Conservation (phyloP, 2,113 vertebrate genomes). For the Cinclus cinclus region DNA sequence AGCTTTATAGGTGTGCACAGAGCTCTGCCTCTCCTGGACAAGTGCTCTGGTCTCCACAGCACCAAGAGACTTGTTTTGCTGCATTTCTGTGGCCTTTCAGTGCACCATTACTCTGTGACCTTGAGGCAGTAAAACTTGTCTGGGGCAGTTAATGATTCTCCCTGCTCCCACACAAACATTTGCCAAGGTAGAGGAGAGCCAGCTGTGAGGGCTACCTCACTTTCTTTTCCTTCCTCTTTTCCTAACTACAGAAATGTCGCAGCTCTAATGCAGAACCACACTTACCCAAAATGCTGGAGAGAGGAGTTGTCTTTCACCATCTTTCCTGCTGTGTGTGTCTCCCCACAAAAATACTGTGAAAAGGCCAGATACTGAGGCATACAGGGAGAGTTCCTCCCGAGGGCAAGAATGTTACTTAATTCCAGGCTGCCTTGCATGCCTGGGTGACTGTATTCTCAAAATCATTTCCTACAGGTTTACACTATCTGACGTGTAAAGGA, state of each 20-base stretch:
- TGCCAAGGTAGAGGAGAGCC: neutral
- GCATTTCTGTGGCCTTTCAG: neutral
- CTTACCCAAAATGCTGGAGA: neutral
- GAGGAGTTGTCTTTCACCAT: neutral
- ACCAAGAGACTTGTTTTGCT: neutral
- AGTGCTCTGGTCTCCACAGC: neutral
- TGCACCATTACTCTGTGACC: neutral
- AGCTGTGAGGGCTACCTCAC: neutral
- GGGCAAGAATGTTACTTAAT: neutral
- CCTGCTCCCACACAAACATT: neutral
- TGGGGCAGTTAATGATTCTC: constrained; percentile 38
- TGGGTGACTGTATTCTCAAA: neutral
- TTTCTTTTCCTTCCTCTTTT: neutral
- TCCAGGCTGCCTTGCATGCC: neutral
- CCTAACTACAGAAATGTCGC: neutral
- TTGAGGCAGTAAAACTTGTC: neutral
- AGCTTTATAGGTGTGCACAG: neutral
- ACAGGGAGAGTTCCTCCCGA: neutral
- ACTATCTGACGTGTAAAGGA: neutral
- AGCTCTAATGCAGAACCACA: neutral
- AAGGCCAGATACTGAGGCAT: neutral
- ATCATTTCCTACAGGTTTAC: neutral
- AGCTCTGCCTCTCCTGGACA: neutral
- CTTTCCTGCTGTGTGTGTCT: neutral
- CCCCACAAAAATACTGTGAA: neutral